Evolutionary conservation across 2,113 vertebrate genomes (phyloP), one percentile per base, ranked within the genome.

Genomic region (Istiophorus platypterus): DNA sequence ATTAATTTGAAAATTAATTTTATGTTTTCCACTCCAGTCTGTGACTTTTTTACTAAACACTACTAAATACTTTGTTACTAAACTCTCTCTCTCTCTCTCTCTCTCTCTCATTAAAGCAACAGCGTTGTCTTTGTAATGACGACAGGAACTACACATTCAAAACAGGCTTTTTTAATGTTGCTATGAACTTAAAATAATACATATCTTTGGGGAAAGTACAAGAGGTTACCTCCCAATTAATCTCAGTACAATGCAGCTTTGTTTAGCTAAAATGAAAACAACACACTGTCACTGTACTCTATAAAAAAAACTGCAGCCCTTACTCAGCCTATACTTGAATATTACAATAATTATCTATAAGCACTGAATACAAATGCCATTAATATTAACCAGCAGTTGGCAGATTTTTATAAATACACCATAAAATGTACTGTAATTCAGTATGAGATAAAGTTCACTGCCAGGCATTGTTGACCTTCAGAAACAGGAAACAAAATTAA

Each of bases 311-410:
- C 41, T 24, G 37, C 68, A 75, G 66, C 54, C 41, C 34, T 80
- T 63, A 68, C 52, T 82, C 0, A 1, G 61, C 70, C 58, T 70
- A 11, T 76, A 20, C 20, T 80, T 71, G 42, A 61, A 56, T 64
- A 71, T 82, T 58, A 68, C 24, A 68, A 74, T 76, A 49, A 70
- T 24, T 13, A 77, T 76, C 70, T 76, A 61, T 72, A 82, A 80
- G 56, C 62, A 80, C 22, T 76, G 42, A 78, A 82, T 78, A 85
- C 57, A 85, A 72, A 79, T 79, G 63, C 45, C 82, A 67, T 88
- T 64, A 61, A 47, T 74, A 79, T 66, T 18, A 72, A 76, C 66
- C 80, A 84, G 49, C 54, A 66, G 56, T 61, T 41, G 39, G 51
- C 54, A 17, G 45, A 58, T 52, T 61, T 65, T 61, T 49, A 82